Conservation (phyloP, 2,797 vertebrate species). For the Pipistrellus kuhlii region DNA sequence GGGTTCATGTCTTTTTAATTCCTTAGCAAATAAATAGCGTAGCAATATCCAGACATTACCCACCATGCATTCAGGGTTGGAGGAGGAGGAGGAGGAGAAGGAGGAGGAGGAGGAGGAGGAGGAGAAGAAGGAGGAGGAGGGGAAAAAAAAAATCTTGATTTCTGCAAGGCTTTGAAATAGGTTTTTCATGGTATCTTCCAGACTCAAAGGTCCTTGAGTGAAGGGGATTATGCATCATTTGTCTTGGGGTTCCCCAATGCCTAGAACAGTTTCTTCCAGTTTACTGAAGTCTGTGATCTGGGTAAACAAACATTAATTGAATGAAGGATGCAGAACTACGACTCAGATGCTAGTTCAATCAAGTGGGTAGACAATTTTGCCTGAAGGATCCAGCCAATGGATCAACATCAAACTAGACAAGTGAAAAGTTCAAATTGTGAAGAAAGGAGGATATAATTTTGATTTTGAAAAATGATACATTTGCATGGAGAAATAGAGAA, state of each 20-base stretch:
- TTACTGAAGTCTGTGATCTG: not conserved
- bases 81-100: no score
- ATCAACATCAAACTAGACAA: not conserved
- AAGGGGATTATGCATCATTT: not conserved
- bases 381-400: not conserved
- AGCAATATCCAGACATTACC: not conserved
- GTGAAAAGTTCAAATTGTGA: not conserved
- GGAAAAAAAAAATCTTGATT: slow-evolving; percentile 10
- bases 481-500: slow-evolving; percentile 11
- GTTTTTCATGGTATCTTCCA: not conserved
- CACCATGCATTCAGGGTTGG: not conserved
- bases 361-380: not conserved
- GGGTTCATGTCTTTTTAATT: not conserved
- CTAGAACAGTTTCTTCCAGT: not conserved
- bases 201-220: not conserved
- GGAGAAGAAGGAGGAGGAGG: not conserved
- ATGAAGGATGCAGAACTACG: not conserved
- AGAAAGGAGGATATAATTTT: not conserved
- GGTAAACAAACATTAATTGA: slow-evolving; percentile 3
- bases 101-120: not conserved
- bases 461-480: slow-evolving; percentile 5
- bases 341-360: not conserved
- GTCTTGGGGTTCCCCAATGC: not conserved
- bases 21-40: not conserved
- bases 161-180: not conserved